Conservation (phyloP, 2,113 vertebrate species). For the Anthoscopus minutus region DNA sequence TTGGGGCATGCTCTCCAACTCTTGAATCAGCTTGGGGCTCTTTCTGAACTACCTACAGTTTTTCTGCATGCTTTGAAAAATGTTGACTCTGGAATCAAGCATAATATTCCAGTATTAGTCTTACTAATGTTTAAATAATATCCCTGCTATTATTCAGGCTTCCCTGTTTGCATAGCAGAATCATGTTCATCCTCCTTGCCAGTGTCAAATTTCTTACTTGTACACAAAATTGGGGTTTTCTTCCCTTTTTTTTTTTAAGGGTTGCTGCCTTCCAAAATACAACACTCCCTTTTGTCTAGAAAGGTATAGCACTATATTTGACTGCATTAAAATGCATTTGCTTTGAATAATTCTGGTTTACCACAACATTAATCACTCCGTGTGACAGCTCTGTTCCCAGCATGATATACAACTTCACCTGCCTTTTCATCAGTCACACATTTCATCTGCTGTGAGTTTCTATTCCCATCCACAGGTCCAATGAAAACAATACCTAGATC, state of each 20-base stretch:
- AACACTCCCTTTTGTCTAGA: background rate
- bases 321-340: background rate
- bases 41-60: background rate
- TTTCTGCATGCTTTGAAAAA: background rate
- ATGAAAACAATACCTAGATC: background rate
- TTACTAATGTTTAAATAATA: background rate
- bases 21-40: background rate
- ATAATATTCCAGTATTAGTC: background rate
- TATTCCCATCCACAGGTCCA: background rate
- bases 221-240: background rate
- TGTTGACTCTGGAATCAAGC: background rate
- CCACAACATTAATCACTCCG: background rate
- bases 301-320: background rate
- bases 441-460: background rate
- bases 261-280: background rate
- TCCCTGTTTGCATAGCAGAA: background rate
- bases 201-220: background rate
- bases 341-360: background rate
- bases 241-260: background rate
- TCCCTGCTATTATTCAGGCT: background rate
- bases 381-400: background rate
- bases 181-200: background rate
- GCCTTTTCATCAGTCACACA: conserved; percentile 17
- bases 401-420: conserved; percentile 35
- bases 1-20: background rate